Conservation (phyloP, 2,888 invertebrate genomes). For the Metellina segmentata region DNA sequence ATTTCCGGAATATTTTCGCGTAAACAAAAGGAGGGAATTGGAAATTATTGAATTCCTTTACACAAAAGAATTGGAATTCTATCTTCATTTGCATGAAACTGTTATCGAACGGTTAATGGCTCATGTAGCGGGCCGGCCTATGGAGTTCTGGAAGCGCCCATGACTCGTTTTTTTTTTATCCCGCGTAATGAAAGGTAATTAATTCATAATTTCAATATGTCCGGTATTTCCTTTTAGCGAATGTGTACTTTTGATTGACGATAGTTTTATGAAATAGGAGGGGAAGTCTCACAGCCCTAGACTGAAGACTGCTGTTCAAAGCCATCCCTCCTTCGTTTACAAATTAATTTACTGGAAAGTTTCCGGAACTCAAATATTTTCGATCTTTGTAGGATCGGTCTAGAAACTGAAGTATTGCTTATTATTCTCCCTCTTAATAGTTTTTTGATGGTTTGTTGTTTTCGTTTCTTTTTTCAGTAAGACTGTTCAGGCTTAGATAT, state of each 20-base stretch:
- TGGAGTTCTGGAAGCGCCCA: background rate
- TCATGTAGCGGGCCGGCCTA: conserved; percentile 28
- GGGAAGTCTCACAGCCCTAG: background rate
- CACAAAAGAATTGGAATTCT: conserved; percentile 68
- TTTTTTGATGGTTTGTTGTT: no score
- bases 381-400: no score
- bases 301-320: background rate
- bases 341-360: background rate
- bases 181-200: conserved; percentile 61
- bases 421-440: no score
- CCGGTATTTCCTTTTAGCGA: conserved; percentile 33
- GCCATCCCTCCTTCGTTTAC: background rate
- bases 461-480: no score
- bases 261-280: conserved; percentile 27
- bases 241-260: conserved; percentile 47
- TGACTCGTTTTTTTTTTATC: conserved; percentile 38
- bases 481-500: no score
- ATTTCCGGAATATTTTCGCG: conserved; percentile 66
- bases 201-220: conserved; percentile 69
- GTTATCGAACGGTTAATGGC: conserved; percentile 67
- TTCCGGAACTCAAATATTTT: background rate
- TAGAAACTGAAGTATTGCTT: no score
- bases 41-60: conserved; percentile 75
- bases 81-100: conserved; percentile 71
- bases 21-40: conserved; percentile 61